Conservation (phyloP, 1,140 invertebrate genomes). For the Lasioglossum albipes region DNA sequence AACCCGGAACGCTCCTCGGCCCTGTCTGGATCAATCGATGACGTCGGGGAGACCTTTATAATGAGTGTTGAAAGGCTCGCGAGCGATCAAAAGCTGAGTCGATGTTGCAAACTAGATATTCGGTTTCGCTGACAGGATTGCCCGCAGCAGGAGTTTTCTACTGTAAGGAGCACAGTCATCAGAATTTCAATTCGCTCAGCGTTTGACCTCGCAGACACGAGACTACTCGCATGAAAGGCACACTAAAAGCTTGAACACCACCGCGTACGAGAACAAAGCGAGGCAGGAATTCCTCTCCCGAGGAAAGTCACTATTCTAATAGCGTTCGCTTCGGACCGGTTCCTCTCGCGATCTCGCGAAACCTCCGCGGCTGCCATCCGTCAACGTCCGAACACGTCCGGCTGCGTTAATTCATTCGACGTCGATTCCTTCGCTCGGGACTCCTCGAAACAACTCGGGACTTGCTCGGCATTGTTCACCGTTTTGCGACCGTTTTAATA, state of each 20-base stretch:
- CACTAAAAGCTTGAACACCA: background rate
- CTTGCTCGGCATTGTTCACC: background rate
- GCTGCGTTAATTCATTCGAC: background rate
- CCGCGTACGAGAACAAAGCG: conserved; percentile 9
- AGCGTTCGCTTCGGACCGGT: conserved; percentile 16
- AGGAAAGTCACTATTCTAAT: conserved; percentile 29
- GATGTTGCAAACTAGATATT: background rate
- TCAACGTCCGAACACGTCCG: background rate
- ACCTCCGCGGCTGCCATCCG: background rate
- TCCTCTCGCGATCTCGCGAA: conserved; percentile 20
- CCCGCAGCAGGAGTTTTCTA: background rate
- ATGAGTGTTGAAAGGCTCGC: background rate
- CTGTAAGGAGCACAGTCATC: background rate
- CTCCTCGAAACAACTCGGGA: background rate
- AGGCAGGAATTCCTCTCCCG: background rate
- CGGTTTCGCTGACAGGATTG: no score
- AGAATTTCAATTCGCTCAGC: conserved; percentile 8
- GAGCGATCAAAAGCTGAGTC: background rate
- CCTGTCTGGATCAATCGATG: no score
- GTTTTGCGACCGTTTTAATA: background rate
- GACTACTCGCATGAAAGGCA: background rate
- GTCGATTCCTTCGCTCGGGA: background rate
- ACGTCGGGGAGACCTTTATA: no score
- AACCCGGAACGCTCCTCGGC: no score
- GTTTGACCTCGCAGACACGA: background rate